Conservation (phyloP, 2,797 vertebrate species). For the Acrossocheilus fasciatus region DNA sequence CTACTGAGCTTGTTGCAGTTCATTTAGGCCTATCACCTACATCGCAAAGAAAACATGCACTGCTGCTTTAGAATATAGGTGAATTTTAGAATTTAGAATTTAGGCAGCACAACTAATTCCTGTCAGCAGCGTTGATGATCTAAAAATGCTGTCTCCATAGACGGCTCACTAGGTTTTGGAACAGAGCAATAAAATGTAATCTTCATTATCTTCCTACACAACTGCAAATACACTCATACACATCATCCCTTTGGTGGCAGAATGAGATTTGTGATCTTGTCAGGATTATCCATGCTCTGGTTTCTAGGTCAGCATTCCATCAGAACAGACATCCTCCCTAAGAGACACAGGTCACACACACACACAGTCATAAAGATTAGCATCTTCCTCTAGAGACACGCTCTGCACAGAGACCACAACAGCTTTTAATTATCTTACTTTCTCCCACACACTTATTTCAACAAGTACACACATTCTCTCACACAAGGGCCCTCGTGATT, state of each 20-base stretch:
- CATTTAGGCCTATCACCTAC: not conserved
- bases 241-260: constrained; percentile 35
- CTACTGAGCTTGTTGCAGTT: too few relatives aligned
- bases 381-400: constrained; percentile 51
- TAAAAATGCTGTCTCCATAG: not conserved
- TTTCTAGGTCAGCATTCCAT: constrained; percentile 63
- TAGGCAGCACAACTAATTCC: not conserved
- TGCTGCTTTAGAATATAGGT: not conserved
- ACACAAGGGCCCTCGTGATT: constrained; percentile 32
- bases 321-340: constrained; percentile 47
- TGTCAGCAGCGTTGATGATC: not conserved
- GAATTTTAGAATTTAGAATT: not conserved
- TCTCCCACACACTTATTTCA: constrained; percentile 47
- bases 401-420: constrained; percentile 50
- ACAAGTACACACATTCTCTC: constrained; percentile 41
- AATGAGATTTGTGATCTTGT: constrained; percentile 61
- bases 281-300: constrained; percentile 55
- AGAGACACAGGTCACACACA: constrained; percentile 54
- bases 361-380: constrained; percentile 43
- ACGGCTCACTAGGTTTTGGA: constrained; percentile 1
- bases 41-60: not conserved
- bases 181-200: constrained; percentile 27
- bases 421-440: constrained; percentile 57
- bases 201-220: constrained; percentile 20
- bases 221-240: constrained; percentile 28